These are phyloP conservation scores for Hymenopus coronatus DNA, from an alignment of 2,888 invertebrate genomes.

Conservation along the genomic window DNA sequence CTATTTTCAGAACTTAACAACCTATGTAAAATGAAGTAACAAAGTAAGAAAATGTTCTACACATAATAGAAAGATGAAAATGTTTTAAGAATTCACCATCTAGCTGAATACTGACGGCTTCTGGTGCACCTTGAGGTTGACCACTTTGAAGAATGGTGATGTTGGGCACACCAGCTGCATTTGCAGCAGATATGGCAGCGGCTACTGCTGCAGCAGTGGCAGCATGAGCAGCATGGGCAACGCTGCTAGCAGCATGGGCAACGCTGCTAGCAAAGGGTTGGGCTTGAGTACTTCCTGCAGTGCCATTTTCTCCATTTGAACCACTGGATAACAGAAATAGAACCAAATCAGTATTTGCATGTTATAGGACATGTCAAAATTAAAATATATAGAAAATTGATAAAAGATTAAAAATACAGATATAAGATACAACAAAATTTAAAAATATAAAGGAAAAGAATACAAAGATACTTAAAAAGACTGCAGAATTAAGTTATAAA, in stretches of 20 bases:
- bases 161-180: constrained; percentile 33
- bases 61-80: no score
- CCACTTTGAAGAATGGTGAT: constrained; percentile 33
- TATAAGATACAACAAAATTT: no score
- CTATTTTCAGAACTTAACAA: no score
- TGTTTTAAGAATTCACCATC: background rate
- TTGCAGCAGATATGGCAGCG: constrained; percentile 41
- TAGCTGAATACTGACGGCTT: constrained; percentile 1
- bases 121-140: constrained; percentile 1
- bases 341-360: no score
- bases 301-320: constrained; percentile 4
- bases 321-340: background rate
- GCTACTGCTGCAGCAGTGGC: constrained; percentile 46
- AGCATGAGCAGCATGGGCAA: constrained; percentile 43
- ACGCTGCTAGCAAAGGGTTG: constrained; percentile 35
- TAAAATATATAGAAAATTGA: no score
- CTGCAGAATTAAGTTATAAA: no score
- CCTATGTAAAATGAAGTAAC: no score
- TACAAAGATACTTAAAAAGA: no score
- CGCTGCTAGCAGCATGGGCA: constrained; percentile 41
- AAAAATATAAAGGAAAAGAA: no score
- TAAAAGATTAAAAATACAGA: no score
- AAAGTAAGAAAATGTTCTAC: no score
- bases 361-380: no score
- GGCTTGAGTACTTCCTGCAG: background rate